Base-by-base conservation (phyloP, 1,140 invertebrate genomes). In the Grapholita molesta region DNA sequence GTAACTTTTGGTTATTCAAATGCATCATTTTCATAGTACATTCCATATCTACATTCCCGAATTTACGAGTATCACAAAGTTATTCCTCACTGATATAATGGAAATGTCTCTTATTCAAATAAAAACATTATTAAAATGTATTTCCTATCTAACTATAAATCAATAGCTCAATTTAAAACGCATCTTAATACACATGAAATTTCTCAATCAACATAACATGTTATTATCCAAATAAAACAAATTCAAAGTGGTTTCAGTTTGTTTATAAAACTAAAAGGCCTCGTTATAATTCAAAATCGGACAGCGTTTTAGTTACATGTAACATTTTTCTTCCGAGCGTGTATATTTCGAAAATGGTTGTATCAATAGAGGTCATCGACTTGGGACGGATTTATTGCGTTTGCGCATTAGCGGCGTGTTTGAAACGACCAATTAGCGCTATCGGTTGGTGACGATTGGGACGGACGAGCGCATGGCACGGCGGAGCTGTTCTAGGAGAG, bases 371-470 rank as follows among this genome's bases (percentile, higher is more conserved):
- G 73, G 70, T 82, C 80, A 74, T 80, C 77, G 78, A 77, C 79
- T 61, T 71, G 33, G 64, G 66, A 76, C 68, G 75, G 72, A 80
- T 84, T 83, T 84, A 82, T 75, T 82, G 80, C 79, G 77, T 69
- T 68, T 64, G 77, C 75, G 85, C 86, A 89, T 90, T 85, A 86
- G 86, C 88, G 86, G 85, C 77, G 81, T 76, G 75, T 79, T 71
- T 84, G 83, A 86, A 87, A 84, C 80, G 75, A 76, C 81, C 86
- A 86, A 87, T 90, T 90, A 89, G 79, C 77, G 80, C 79, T 88
- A 89, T 87, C 86, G 81, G 69, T 38, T 69, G 70, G 81, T 79
- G 86, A 87, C 81, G 84, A 85, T 85, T 85, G 82, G 80, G 79
- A 84, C 76, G 80, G 79, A 84, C 76, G 70, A 77, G 79, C 78